phyloP scores from a whole-genome alignment of 1,140 invertebrate genomes.

The Megalopta genalis region DNA sequence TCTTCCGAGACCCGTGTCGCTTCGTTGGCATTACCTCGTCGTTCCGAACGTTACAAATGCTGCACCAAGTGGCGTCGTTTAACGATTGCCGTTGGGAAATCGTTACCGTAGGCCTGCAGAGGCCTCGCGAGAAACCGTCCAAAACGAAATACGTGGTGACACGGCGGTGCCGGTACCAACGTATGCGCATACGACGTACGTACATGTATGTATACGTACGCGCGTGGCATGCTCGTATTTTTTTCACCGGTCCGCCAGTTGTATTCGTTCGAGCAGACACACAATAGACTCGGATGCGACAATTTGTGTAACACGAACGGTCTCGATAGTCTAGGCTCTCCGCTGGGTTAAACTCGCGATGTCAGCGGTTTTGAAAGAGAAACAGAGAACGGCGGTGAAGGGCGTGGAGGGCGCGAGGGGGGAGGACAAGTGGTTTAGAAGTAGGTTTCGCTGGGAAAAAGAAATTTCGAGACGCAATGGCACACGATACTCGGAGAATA shows the following conservation, averaged over 20 bases:
- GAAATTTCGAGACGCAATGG: constrained; percentile 50
- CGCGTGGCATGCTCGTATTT: too few relatives aligned
- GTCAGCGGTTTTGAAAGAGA: background rate
- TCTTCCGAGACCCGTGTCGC: background rate
- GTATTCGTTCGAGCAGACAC: background rate
- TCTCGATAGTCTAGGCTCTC: background rate
- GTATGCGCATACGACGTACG: too few relatives aligned
- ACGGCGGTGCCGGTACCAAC: too few relatives aligned
- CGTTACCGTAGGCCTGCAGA: too few relatives aligned
- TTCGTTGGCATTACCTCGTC: constrained; percentile 55
- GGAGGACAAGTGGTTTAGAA: background rate
- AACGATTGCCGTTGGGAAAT: background rate
- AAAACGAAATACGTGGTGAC: background rate
- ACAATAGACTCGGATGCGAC: background rate
- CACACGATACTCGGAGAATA: constrained; percentile 61
- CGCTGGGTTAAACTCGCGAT: background rate
- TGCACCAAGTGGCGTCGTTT: background rate
- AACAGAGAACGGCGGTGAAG: too few relatives aligned
- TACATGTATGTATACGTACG: too few relatives aligned
- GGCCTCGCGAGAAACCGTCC: too few relatives aligned
- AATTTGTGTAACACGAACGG: background rate
- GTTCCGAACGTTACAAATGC: constrained; percentile 59
- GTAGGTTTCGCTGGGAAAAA: constrained; percentile 20
- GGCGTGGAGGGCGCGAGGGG: too few relatives aligned
- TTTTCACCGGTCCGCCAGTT: background rate